A percentile compares a stretch with the other conserved stretches of the same genome.
Evolutionary conservation across 1,140 invertebrate species (phyloP).

Genomic region (Rhopalosiphum padi): DNA sequence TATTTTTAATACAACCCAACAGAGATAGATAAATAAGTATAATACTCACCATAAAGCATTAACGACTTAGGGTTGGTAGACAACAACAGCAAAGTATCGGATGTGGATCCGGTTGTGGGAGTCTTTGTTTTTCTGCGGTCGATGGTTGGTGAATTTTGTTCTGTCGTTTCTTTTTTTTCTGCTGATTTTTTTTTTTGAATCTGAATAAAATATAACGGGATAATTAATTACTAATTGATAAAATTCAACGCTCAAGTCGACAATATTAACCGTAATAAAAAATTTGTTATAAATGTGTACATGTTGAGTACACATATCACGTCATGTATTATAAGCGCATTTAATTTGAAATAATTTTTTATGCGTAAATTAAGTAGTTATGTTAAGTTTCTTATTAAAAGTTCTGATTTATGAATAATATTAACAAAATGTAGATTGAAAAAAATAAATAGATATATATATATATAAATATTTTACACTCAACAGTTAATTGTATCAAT

Average conservation of each 20-base stretch:
- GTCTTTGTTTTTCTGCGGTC: neutral
- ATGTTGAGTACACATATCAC: neutral
- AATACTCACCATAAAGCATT: conserved; percentile 34
- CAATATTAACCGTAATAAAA: neutral
- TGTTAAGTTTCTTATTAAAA: neutral
- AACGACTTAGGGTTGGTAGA: conserved; percentile 15
- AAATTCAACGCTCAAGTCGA: neutral
- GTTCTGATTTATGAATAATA: no score
- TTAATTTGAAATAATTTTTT: no score
- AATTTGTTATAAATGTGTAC: neutral
- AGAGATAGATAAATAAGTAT: neutral
- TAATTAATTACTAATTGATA: neutral
- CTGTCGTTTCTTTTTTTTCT: neutral
- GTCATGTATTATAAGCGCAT: no score
- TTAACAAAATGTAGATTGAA: no score
- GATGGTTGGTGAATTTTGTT: neutral
- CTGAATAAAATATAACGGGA: neutral
- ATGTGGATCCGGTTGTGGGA: neutral
- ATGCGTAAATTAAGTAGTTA: neutral
- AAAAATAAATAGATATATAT: no score
- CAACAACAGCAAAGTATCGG: neutral
- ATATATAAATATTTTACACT: no score
- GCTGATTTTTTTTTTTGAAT: neutral
- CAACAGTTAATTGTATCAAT: no score
- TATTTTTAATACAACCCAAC: no score